Base-by-base conservation (phyloP, 2,113 vertebrate genomes). In the Dasypus novemcinctus region DNA sequence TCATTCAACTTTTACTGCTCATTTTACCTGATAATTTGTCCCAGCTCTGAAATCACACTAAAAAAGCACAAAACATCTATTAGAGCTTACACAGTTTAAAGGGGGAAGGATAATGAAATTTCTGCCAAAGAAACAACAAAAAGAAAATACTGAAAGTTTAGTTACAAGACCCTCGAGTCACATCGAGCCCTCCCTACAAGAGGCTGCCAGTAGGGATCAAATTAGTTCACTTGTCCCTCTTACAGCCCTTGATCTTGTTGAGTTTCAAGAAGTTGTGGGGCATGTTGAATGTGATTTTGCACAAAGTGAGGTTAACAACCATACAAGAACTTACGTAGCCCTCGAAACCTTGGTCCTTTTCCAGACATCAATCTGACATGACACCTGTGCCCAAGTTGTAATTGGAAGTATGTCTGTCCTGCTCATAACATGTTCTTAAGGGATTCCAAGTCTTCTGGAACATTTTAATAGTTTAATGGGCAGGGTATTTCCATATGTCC, bases 401-500 rank as follows among this genome's bases (percentile, higher is more conserved):
- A 38, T 38, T 92, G 68, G 41, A 93, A 54, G 74, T 76, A 25
- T 41, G 33, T 88, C 38, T 89, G 23, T 31, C 41, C 6, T 64
- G 76, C 94, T 61, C 52, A 68, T 76, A 94, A 87, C 54, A 38
- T 54, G 91, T 57, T 91, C 59, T 87, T 36, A 88, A 78, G 76
- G 81, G 54, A 90, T 86, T 95, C 91, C 87, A 92, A 86, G 69
- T 63, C 85, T 87, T 29, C 87, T 68, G 52, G 91, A 52, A 72
- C 68, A 41, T 43, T 72, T 72, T 82, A 82, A 88, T 93, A 89
- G 81, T 95, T 94, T 87, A 86, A 27, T 74, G 84, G 88, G 25
- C 93, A 46, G 14, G 90, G 76, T 74, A 64, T 63, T 41, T 92
- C 89, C 93, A 93, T 94, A 97, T 96, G 95, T 89, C 93, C 78